Evolutionary conservation across 2,888 invertebrate species (phyloP).

Genomic region (Drosophila limbata): DNA sequence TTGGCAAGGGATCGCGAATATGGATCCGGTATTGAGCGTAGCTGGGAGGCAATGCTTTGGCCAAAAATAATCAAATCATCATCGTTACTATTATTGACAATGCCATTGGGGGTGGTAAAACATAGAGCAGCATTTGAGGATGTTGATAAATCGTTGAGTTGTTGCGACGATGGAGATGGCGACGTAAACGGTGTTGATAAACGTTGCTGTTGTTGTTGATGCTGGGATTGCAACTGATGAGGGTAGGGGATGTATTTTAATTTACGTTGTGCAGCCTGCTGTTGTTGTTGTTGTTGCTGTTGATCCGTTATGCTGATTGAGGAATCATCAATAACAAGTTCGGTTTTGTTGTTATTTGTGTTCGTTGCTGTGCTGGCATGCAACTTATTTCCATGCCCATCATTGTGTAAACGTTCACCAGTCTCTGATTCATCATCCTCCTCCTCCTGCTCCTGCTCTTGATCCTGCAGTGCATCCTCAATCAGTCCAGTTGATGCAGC

Average conservation of each 20-base stretch:
- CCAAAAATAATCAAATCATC: conserved; percentile 78
- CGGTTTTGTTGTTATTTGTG: conserved; percentile 45
- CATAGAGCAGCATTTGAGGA: conserved; percentile 16
- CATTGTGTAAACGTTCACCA: conserved; percentile 11
- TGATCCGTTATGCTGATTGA: conserved; percentile 43
- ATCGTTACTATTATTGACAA: conserved; percentile 27
- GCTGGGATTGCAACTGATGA: conserved; percentile 15
- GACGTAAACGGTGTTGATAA: conserved; percentile 41
- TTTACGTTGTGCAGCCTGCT: conserved; percentile 33
- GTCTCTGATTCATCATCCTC: conserved; percentile 24
- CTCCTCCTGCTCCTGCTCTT: background rate
- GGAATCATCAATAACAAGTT: conserved; percentile 55
- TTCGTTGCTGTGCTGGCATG: conserved; percentile 24
- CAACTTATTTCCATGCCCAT: background rate
- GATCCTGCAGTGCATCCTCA: conserved; percentile 53
- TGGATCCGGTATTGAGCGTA: conserved; percentile 72
- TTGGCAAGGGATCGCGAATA: conserved; percentile 81
- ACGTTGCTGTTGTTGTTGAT: conserved; percentile 27
- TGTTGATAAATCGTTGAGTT: conserved; percentile 31
- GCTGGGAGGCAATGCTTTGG: conserved; percentile 78
- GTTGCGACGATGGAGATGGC: conserved; percentile 42
- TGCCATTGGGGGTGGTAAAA: conserved; percentile 25
- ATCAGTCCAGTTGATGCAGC: conserved; percentile 29
- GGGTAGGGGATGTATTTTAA: conserved; percentile 26
- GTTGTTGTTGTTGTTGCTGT: conserved; percentile 16